These are phyloP conservation scores for Poecilia velifera DNA, from an alignment of 2,797 vertebrate genomes.

Conservation along the genomic window DNA sequence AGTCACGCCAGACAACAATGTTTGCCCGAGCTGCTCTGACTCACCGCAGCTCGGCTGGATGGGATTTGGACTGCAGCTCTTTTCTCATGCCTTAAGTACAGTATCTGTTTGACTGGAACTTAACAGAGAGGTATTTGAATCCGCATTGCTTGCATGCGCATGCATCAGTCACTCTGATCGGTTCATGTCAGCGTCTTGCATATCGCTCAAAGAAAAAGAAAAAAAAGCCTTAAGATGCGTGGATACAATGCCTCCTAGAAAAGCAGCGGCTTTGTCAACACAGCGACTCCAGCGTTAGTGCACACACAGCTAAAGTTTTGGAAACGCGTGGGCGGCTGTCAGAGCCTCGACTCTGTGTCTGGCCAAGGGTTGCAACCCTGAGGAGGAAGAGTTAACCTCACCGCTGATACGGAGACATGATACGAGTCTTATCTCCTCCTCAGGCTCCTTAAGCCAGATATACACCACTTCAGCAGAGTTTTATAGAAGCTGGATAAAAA, in stretches of 20 bases:
- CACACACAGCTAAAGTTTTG: conserved; percentile 16
- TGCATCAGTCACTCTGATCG: background rate
- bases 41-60: conserved; percentile 56
- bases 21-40: conserved; percentile 65
- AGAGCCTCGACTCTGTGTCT: conserved; percentile 24
- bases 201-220: conserved; percentile 27
- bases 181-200: conserved; percentile 21
- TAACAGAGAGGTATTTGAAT: conserved; percentile 27
- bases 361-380: conserved; percentile 65
- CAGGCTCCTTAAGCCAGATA: conserved; percentile 50
- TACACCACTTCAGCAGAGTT: conserved; percentile 48
- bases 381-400: conserved; percentile 47
- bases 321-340: conserved; percentile 55
- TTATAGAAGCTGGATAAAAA: conserved; percentile 61
- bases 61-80: conserved; percentile 45
- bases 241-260: background rate
- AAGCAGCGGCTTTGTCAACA: background rate
- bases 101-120: conserved; percentile 54
- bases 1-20: conserved; percentile 70
- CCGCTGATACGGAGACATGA: conserved; percentile 65
- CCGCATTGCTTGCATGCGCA: conserved; percentile 30
- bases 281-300: background rate
- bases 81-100: conserved; percentile 62
- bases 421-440: conserved; percentile 64
- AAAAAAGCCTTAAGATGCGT: background rate